These are phyloP conservation scores for Ernsta delagoae DNA, from an alignment of 2,888 invertebrate species.

Conservation along the genomic window DNA sequence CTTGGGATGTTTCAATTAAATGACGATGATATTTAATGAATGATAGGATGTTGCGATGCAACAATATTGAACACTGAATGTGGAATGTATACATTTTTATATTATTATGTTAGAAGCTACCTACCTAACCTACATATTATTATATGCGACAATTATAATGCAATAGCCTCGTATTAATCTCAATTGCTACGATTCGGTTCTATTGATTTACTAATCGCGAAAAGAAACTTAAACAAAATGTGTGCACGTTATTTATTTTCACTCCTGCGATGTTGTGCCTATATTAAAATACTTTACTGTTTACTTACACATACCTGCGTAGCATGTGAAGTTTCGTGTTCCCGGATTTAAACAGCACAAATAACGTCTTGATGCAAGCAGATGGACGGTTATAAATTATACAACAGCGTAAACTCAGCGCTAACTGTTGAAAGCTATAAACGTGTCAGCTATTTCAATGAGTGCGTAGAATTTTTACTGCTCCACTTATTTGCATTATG, in stretches of 20 bases:
- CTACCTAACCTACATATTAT: too few species aligned
- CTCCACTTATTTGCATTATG: not conserved
- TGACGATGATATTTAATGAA: too few species aligned
- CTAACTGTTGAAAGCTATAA: slow-evolving; percentile 55
- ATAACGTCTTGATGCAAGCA: slow-evolving; percentile 60
- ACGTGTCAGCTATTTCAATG: slow-evolving; percentile 47
- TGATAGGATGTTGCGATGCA: not conserved
- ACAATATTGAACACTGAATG: too few species aligned
- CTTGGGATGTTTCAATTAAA: not conserved
- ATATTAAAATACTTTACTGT: slow-evolving; percentile 7
- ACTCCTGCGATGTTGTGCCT: not conserved
- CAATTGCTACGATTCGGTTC: too few species aligned
- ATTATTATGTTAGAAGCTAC: too few species aligned
- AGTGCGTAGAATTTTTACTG: slow-evolving; percentile 42
- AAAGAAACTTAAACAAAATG: not conserved
- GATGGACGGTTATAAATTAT: slow-evolving; percentile 66
- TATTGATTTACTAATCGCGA: slow-evolving; percentile 1
- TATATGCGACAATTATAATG: too few species aligned
- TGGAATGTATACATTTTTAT: too few species aligned
- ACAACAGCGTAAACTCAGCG: slow-evolving; percentile 51
- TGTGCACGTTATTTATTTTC: not conserved
- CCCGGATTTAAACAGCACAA: slow-evolving; percentile 56
- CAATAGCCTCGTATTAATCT: too few species aligned
- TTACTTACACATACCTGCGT: slow-evolving; percentile 7
- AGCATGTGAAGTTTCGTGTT: slow-evolving; percentile 41